Conservation (phyloP, 2,888 invertebrate species). For the Lordiphosa andalusiaca region DNA sequence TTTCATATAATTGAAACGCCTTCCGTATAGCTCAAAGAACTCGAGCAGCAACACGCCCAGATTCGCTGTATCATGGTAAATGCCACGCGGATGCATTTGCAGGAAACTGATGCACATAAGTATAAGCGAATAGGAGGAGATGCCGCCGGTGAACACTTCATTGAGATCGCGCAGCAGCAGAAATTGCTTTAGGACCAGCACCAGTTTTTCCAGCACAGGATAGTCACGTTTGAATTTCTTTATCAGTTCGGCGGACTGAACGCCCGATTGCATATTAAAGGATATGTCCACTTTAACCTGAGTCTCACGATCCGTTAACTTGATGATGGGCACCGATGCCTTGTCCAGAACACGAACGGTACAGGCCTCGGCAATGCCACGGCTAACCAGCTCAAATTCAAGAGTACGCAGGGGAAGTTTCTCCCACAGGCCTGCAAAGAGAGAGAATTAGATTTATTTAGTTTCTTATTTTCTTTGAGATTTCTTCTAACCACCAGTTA, state of each 20-base stretch:
- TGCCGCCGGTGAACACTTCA: constrained; percentile 99
- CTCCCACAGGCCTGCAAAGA: constrained; percentile 86
- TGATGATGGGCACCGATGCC: constrained; percentile 99
- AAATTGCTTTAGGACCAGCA: constrained; percentile 99
- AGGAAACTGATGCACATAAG: constrained; percentile 99
- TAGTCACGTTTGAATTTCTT: constrained; percentile 93
- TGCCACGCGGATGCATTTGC: constrained; percentile 92
- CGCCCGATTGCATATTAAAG: constrained; percentile 99
- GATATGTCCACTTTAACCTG: constrained; percentile 98
- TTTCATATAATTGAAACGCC: constrained; percentile 97
- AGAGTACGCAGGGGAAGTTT: constrained; percentile 94
- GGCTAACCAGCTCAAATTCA: constrained; percentile 93
- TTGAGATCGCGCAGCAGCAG: constrained; percentile 98
- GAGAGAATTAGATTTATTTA: neutral
- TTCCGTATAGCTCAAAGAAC: constrained; percentile 98
- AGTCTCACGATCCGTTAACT: constrained; percentile 92
- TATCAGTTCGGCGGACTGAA: constrained; percentile 97
- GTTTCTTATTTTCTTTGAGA: no score
- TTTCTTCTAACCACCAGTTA: no score
- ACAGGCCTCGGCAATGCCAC: constrained; percentile 93
- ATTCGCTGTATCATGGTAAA: constrained; percentile 87
- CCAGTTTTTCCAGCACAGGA: constrained; percentile 95
- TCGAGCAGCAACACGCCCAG: constrained; percentile 96
- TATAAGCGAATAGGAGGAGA: constrained; percentile 98
- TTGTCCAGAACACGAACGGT: constrained; percentile 98